Percentiles rank a stretch among this genome's conserved stretches.
Evolutionary conservation across 2,888 invertebrate genomes (phyloP).

Genomic region (Leistus spinibarbis): DNA sequence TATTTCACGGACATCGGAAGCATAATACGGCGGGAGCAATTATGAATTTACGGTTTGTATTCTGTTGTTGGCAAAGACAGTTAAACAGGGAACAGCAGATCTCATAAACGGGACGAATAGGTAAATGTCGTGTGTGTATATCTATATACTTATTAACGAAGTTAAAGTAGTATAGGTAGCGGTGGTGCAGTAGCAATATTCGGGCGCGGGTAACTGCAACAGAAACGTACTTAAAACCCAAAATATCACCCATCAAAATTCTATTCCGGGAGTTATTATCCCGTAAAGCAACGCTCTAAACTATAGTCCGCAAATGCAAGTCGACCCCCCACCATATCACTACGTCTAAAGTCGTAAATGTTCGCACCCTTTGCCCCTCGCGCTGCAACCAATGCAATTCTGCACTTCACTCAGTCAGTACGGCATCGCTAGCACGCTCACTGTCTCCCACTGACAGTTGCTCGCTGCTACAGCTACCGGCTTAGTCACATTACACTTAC

Average conservation of each 20-base stretch:
- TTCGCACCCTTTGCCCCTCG: constrained; percentile 53
- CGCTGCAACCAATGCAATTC: constrained; percentile 47
- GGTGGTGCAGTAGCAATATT: not conserved
- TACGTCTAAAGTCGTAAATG: constrained; percentile 52
- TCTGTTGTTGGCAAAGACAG: constrained; percentile 18
- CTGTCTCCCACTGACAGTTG: constrained; percentile 21
- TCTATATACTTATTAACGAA: constrained; percentile 13
- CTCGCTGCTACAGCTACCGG: constrained; percentile 2
- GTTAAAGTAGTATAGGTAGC: not conserved
- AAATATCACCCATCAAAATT: constrained; percentile 57
- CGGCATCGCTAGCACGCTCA: not conserved
- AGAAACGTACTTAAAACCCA: constrained; percentile 35
- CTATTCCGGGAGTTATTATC: constrained; percentile 57
- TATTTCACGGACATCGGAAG: not conserved
- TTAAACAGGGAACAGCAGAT: constrained; percentile 14
- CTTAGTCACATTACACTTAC: not conserved
- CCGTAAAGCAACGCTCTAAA: constrained; percentile 56
- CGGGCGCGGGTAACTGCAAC: constrained; percentile 4
- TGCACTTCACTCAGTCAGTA: constrained; percentile 44
- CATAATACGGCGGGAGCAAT: constrained; percentile 26
- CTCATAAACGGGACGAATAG: constrained; percentile 13
- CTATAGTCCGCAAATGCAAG: constrained; percentile 53
- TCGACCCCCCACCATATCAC: constrained; percentile 51
- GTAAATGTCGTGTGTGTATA: constrained; percentile 14
- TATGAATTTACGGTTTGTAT: constrained; percentile 27